Conservation (phyloP, 1,140 invertebrate genomes). For the Drosophila busckii region DNA sequence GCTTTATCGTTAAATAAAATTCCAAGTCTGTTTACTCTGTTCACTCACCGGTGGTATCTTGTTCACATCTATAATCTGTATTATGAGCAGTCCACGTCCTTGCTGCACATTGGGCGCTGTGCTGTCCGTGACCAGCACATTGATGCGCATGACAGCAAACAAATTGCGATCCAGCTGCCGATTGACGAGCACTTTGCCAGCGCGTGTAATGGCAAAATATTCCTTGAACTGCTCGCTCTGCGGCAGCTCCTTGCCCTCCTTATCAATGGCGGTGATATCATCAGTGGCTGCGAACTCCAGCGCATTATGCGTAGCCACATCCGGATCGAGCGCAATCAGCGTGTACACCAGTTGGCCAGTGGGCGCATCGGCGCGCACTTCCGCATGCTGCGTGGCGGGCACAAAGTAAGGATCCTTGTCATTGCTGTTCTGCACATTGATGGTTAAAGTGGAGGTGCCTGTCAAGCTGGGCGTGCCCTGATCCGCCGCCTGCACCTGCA, state of each 20-base stretch:
- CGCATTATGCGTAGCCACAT: constrained; percentile 84
- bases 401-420: constrained; percentile 93
- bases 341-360: constrained; percentile 87
- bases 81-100: constrained; percentile 87
- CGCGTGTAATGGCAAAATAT: constrained; percentile 86
- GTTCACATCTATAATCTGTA: constrained; percentile 92
- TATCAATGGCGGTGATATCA: constrained; percentile 88
- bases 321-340: constrained; percentile 89
- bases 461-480: constrained; percentile 89
- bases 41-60: constrained; percentile 81
- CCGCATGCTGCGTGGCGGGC: constrained; percentile 88
- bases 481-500: constrained; percentile 90
- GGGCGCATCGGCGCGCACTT: constrained; percentile 89
- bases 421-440: constrained; percentile 91
- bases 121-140: constrained; percentile 88
- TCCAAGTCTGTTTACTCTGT: not conserved
- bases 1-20: not conserved
- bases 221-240: constrained; percentile 82
- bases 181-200: constrained; percentile 86
- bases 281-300: constrained; percentile 87
- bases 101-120: constrained; percentile 88
- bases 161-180: constrained; percentile 69
- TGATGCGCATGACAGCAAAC: constrained; percentile 80
- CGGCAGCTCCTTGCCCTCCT: constrained; percentile 88
- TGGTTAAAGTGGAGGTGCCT: constrained; percentile 87